Evolutionary conservation across 2,888 invertebrate genomes (phyloP).

Genomic region (Exephanes ischioxanthus): DNA sequence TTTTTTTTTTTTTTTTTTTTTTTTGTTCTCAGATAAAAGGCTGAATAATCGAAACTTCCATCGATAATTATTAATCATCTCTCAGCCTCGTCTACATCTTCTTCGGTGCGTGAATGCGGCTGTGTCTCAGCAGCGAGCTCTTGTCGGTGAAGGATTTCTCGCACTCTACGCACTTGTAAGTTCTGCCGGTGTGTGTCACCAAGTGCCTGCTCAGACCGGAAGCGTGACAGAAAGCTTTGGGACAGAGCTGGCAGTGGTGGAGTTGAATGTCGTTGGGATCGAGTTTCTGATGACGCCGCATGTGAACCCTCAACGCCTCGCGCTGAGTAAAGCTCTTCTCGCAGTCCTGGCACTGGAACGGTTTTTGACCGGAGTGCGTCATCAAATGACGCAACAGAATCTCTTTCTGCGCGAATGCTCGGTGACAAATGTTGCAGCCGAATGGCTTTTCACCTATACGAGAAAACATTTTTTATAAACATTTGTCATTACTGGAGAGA

Average conservation of each 20-base stretch:
- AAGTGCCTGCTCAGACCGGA: slow-evolving; percentile 90
- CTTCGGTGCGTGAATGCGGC: slow-evolving; percentile 83
- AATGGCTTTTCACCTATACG: slow-evolving; percentile 83
- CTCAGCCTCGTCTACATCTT: slow-evolving; percentile 67
- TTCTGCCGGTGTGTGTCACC: slow-evolving; percentile 88
- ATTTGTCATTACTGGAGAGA: slow-evolving; percentile 83
- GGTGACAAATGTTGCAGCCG: slow-evolving; percentile 86
- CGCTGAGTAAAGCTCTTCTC: slow-evolving; percentile 91
- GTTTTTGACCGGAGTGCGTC: slow-evolving; percentile 87
- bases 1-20: slow-evolving; percentile 7
- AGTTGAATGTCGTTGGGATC: slow-evolving; percentile 87
- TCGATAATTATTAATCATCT: neutral
- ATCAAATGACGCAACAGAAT: slow-evolving; percentile 86
- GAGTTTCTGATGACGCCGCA: slow-evolving; percentile 87
- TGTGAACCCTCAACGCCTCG: slow-evolving; percentile 89
- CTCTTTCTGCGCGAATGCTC: slow-evolving; percentile 91
- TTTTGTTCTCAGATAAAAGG: slow-evolving; percentile 24
- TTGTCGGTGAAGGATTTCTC: slow-evolving; percentile 90
- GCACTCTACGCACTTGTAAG: slow-evolving; percentile 89
- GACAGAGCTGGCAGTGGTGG: slow-evolving; percentile 89
- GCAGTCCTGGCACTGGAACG: slow-evolving; percentile 89
- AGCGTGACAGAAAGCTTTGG: slow-evolving; percentile 87
- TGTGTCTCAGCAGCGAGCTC: slow-evolving; percentile 90
- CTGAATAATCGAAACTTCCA: slow-evolving; percentile 7
- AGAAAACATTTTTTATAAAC: neutral